Percentiles rank a stretch among this genome's conserved stretches.
Conservation (phyloP, 2,797 vertebrate genomes). For the Anas bernieri region DNA sequence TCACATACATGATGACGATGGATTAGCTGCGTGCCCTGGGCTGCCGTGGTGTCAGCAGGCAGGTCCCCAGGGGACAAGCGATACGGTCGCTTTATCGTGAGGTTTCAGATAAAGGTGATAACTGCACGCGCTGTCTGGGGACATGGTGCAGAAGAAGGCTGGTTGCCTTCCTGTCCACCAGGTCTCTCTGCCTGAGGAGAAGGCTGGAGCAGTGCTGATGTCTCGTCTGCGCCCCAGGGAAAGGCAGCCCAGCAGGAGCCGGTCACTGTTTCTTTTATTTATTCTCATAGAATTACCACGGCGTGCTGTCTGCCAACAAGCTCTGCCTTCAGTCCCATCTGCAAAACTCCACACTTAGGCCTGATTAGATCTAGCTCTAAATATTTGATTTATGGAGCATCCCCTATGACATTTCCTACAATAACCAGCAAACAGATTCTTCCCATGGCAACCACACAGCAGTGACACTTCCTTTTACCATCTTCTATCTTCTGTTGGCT, state of each 20-base stretch:
- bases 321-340: not conserved
- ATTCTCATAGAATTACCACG: not conserved
- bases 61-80: not conserved
- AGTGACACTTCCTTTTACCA: not conserved
- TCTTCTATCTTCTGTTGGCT: not conserved
- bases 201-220: not conserved
- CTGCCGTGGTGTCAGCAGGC: not conserved
- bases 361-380: not conserved
- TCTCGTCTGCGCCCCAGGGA: not conserved
- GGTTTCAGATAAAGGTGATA: not conserved
- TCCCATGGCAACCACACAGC: not conserved
- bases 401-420: not conserved
- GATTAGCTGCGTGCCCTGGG: not conserved
- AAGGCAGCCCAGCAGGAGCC: rapidly evolving
- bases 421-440: not conserved
- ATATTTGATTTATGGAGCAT: not conserved
- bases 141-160: rapidly evolving
- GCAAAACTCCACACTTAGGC: rapidly evolving
- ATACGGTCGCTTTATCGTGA: not conserved
- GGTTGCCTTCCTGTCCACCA: not conserved
- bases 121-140: not conserved
- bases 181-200: not conserved
- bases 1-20: not conserved
- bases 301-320: not conserved
- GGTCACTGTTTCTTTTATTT: not conserved